Evolutionary conservation across 2,797 vertebrate species (phyloP).

Genomic region (Crocodylus rhombifer): DNA sequence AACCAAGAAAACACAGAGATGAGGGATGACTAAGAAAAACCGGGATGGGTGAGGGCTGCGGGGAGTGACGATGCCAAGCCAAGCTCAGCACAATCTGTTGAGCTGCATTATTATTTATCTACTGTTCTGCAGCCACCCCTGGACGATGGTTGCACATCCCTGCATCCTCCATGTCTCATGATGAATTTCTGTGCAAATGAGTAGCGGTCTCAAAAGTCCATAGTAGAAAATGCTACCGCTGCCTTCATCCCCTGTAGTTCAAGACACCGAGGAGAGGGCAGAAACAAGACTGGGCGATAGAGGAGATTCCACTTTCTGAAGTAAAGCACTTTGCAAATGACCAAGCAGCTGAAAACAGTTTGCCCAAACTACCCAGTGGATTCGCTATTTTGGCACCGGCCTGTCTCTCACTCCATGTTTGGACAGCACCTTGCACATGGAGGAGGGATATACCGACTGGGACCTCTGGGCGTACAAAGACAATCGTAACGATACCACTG

Average conservation of each 20-base stretch:
- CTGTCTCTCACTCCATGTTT: neutral
- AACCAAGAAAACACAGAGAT: neutral
- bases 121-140: neutral
- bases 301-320: neutral
- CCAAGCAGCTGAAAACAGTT: neutral
- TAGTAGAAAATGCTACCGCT: neutral
- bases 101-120: neutral
- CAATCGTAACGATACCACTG: neutral
- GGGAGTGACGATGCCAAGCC: neutral
- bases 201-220: neutral
- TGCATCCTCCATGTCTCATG: neutral
- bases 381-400: neutral
- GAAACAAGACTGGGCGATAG: neutral
- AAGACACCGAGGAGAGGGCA: neutral
- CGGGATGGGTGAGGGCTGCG: too few species aligned
- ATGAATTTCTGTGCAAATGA: neutral
- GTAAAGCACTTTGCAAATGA: neutral
- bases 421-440: neutral
- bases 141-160: neutral
- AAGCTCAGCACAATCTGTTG: neutral
- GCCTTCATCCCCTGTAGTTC: neutral
- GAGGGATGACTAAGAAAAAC: neutral
- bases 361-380: neutral
- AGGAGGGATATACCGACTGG: neutral
- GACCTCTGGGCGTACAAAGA: neutral